Evolutionary conservation across 2,888 invertebrate genomes (phyloP), one percentile per base, ranked within the genome.

Genomic region (Dichetophora obliterata): DNA sequence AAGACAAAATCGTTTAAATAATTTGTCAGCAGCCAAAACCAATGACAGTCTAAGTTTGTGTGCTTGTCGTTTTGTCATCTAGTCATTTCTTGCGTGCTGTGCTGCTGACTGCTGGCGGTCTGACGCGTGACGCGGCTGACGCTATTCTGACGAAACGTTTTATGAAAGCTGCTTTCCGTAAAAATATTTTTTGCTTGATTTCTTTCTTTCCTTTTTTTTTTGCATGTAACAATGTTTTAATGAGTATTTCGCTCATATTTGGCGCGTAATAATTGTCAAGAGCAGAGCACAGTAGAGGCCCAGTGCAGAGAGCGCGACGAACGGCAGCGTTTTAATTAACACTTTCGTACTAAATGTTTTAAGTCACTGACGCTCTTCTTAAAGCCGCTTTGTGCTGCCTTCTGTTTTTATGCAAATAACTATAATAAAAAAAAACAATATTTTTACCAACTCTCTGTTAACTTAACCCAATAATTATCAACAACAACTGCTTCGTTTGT

Each of bases 271-370:
- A 52, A 69, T 69, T 69, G 69, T 31, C 27, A 19, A 34, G 34
- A 59, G 59, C 22, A 11, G 24, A 57, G 22, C 57, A 59, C 27
- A 59, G 22, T 22, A 24, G 22, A 27, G 24, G 57, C 27, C 16
- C 0, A 22, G 59, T 19, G 6, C 3, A 27, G 59, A 59, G 54
- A 34, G 70, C 27, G 54, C 27, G 19, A 70, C 14, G 27, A 14
- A 16, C 27, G 52, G 27, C 16, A 24, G 31, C 14, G 70, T 9
- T 59, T 61, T 72, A 59, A 72, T 72, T 72, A 72, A 37, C 71
- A 72, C 43, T 70, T 70, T 16, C 8, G n/a, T 54, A 54, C 54
- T 59, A 48, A 59, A 27, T 71, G 57, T 37, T 71, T 57, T 59
- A 24, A 24, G 50, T 52, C 19, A 9, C 61, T 22, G n/a, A 8